Base-by-base conservation (phyloP, 2,113 vertebrate genomes). In the Cisticola juncidis region DNA sequence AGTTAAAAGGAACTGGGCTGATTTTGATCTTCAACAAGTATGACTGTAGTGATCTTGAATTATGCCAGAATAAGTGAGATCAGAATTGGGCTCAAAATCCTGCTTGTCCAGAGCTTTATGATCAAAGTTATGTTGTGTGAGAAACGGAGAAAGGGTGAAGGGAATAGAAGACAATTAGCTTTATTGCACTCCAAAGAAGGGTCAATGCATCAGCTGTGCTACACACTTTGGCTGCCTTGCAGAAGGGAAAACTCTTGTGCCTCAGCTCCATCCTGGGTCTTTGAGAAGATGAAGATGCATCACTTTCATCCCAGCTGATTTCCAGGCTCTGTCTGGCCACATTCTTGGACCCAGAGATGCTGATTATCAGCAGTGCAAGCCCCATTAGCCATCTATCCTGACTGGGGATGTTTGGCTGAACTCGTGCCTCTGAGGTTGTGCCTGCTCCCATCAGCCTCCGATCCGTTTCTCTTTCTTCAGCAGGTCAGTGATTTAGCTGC, bases 51-150 rank as follows among this genome's bases (percentile, higher is more conserved):
- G 88, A 66, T 24, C 47, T 36, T 44, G 81, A 91, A 65, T 88
- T 69, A 31, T 87, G n/a, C 89, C 70, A 90, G 70, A 82, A 65
- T 42, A 86, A 88, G 42, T 77, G 74, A 88, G 50, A 53, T 82
- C 45, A 92, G 62, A 89, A 74, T 70, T 74, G 71, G 65, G n/a
- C 61, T 84, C 42, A 80, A 79, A 92, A 60, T 53, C 4, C 62
- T 85, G 5, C 54, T 71, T 89, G 66, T 85, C 40, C 33, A 54
- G 38, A 85, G 25, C 57, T 81, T 90, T 86, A 71, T 40, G 78
- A 71, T 78, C 81, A 80, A 91, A 87, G 70, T 60, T 56, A 24
- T 4, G 5, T 65, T 91, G 80, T 68, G 65, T 81, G 91, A 96
- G 57, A 87, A 86, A 60, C 61, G 79, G n/a, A 29, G 61, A 53